Conservation (phyloP, 2,888 invertebrate species). For the Thalpophila matura region DNA sequence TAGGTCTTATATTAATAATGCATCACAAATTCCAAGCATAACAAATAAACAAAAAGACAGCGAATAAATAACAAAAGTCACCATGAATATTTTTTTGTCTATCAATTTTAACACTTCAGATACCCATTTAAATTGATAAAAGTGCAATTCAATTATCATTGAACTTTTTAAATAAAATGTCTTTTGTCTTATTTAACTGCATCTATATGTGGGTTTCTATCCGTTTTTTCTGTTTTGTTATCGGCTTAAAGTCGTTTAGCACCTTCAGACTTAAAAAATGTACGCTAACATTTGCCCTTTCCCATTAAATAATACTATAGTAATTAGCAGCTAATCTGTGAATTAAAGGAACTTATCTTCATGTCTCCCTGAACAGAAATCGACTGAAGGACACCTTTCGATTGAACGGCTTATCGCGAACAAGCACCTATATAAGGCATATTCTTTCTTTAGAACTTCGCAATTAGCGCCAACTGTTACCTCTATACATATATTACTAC, state of each 20-base stretch:
- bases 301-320: neutral
- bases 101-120: constrained; percentile 49
- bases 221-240: constrained; percentile 11
- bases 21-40: constrained; percentile 43
- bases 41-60: constrained; percentile 38
- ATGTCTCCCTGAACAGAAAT: constrained; percentile 7
- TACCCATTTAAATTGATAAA: constrained; percentile 51
- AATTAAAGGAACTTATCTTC: constrained; percentile 29
- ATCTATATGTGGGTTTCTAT: constrained; percentile 28
- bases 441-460: constrained; percentile 7
- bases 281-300: constrained; percentile 19
- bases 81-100: constrained; percentile 31
- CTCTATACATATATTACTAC: too few species aligned
- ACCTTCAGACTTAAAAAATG: constrained; percentile 22
- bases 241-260: constrained; percentile 18
- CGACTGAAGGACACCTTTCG: constrained; percentile 37
- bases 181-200: constrained; percentile 38
- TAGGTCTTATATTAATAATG: constrained; percentile 43
- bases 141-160: constrained; percentile 53
- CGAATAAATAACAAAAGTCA: constrained; percentile 42
- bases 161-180: constrained; percentile 45
- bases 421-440: neutral
- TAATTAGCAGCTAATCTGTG: constrained; percentile 51
- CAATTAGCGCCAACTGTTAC: constrained; percentile 22
- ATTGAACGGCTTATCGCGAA: constrained; percentile 8